phyloP scores from a whole-genome alignment of 2,888 invertebrate genomes.

The Cephus nigrinus region DNA sequence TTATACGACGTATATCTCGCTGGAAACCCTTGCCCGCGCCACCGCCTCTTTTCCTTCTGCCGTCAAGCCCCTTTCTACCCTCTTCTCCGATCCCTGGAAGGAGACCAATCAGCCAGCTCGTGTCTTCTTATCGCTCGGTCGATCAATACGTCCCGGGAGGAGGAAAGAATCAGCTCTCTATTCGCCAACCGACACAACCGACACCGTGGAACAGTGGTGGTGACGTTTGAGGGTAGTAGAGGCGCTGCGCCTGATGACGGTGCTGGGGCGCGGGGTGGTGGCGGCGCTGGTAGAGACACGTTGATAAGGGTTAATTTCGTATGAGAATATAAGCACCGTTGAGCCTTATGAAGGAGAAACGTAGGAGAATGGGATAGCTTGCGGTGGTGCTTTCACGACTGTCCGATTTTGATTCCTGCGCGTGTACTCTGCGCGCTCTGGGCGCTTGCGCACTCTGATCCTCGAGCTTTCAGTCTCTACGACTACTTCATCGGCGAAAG shows the following conservation, averaged over 20 bases:
- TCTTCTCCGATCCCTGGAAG: conserved; percentile 34
- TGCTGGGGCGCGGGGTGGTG: conserved; percentile 14
- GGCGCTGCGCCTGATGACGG: conserved; percentile 12
- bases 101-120: conserved; percentile 59
- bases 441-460: conserved; percentile 16
- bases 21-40: conserved; percentile 23
- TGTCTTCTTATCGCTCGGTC: conserved; percentile 60
- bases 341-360: conserved; percentile 46
- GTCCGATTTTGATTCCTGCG: conserved; percentile 58
- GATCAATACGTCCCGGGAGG: conserved; percentile 64
- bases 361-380: conserved; percentile 26
- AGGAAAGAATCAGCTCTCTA: conserved; percentile 58
- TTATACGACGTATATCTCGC: conserved; percentile 23
- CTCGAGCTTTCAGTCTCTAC: conserved; percentile 20
- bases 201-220: conserved; percentile 17
- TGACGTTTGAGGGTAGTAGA: neutral
- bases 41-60: neutral
- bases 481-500: conserved; percentile 24
- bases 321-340: conserved; percentile 57
- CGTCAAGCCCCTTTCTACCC: neutral
- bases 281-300: conserved; percentile 38
- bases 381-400: conserved; percentile 36
- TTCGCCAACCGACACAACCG: conserved; percentile 47
- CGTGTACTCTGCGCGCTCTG: conserved; percentile 36
- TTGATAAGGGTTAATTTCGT: conserved; percentile 69